Conservation (phyloP, 2,888 invertebrate genomes). For the Cataglyphis rosenhaueri region DNA sequence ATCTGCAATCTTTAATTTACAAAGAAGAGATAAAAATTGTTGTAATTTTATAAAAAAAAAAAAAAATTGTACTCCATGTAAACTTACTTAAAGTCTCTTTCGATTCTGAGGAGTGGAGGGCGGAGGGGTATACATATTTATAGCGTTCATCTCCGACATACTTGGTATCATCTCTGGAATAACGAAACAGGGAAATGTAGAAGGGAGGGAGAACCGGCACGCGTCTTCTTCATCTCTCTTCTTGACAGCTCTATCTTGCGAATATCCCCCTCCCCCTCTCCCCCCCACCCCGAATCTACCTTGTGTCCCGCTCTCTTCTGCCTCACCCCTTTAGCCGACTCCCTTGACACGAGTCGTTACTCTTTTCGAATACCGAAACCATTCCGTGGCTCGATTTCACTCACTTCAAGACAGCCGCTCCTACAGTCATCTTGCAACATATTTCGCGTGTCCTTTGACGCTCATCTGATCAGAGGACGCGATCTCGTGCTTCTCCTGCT, state of each 20-base stretch:
- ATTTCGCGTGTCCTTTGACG: slow-evolving; percentile 29
- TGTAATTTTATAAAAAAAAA: neutral
- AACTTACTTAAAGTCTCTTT: neutral
- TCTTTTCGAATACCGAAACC: slow-evolving; percentile 78
- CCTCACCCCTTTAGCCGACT: slow-evolving; percentile 60
- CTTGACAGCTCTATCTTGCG: slow-evolving; percentile 83
- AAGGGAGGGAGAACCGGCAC: slow-evolving; percentile 67
- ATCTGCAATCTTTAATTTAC: neutral
- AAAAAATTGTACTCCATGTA: neutral
- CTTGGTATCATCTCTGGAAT: slow-evolving; percentile 29
- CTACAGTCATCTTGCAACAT: slow-evolving; percentile 12
- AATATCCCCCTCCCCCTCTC: slow-evolving; percentile 63
- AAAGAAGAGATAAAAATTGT: neutral
- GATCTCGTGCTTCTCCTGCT: neutral
- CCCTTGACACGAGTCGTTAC: slow-evolving; percentile 74
- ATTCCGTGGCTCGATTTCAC: slow-evolving; percentile 65
- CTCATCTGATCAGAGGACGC: slow-evolving; percentile 16
- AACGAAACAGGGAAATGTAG: slow-evolving; percentile 24
- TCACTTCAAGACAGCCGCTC: slow-evolving; percentile 5
- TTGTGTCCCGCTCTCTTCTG: slow-evolving; percentile 68
- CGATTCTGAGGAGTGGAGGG: neutral
- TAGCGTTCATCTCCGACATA: slow-evolving; percentile 25
- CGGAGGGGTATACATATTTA: neutral
- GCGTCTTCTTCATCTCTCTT: slow-evolving; percentile 82
- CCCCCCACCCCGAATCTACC: slow-evolving; percentile 68